Percentiles rank a stretch among this genome's conserved stretches.
Evolutionary conservation across 2,888 invertebrate species (phyloP).

Genomic region (Netelia fuscicornis): DNA sequence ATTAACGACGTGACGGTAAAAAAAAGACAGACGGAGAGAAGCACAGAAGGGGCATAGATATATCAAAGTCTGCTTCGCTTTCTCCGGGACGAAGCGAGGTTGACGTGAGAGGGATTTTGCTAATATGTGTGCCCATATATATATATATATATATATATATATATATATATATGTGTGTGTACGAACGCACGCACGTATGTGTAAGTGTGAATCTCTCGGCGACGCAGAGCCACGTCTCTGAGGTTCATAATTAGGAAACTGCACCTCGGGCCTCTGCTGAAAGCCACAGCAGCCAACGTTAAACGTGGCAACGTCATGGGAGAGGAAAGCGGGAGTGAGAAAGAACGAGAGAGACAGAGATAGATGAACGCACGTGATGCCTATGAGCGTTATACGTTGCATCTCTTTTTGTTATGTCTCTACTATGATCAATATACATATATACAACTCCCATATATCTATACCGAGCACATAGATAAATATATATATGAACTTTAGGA

Average conservation of each 20-base stretch:
- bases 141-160: background rate
- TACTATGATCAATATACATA: constrained; percentile 1
- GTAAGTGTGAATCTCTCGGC: constrained; percentile 49
- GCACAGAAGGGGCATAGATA: background rate
- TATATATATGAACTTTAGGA: constrained; percentile 14
- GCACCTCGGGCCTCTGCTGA: constrained; percentile 58
- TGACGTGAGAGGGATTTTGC: constrained; percentile 11
- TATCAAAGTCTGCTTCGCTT: constrained; percentile 20
- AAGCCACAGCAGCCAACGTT: constrained; percentile 53
- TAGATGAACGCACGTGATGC: constrained; percentile 28
- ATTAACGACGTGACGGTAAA: constrained; percentile 60
- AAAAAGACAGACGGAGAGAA: constrained; percentile 42
- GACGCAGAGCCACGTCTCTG: constrained; percentile 58
- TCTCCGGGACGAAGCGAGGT: constrained; percentile 59
- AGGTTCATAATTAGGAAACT: constrained; percentile 67
- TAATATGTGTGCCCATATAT: background rate
- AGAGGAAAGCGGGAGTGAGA: constrained; percentile 4
- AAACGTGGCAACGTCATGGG: constrained; percentile 41
- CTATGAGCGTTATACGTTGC: constrained; percentile 21
- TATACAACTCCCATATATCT: background rate
- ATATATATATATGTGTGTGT: too few species aligned
- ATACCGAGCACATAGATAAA: background rate
- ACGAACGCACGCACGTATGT: background rate
- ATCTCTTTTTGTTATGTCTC: constrained; percentile 27
- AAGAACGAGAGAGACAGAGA: constrained; percentile 19